Percentiles rank a stretch among this genome's conserved stretches.
These are phyloP conservation scores for Drosophila grimshawi DNA, from an alignment of 1,140 invertebrate genomes.

Conservation along the genomic window DNA sequence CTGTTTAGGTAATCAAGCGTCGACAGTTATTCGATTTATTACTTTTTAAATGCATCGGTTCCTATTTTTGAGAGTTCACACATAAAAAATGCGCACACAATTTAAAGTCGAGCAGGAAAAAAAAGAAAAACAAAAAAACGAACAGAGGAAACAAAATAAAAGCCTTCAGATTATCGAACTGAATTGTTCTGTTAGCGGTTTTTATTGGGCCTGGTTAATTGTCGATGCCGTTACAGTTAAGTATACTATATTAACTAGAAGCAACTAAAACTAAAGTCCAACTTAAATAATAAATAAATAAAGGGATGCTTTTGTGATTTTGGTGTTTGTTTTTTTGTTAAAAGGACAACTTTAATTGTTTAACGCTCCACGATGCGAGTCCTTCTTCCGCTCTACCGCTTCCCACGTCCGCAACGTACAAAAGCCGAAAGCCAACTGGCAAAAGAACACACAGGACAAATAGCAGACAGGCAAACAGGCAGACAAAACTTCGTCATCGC, in stretches of 20 bases:
- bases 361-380: neutral
- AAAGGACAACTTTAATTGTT: neutral
- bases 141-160: neutral
- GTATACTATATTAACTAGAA: neutral
- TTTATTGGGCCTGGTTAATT: constrained; percentile 26
- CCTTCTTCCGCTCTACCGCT: neutral
- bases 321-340: neutral
- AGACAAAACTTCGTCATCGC: constrained; percentile 28
- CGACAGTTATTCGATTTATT: neutral
- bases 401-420: constrained; percentile 60
- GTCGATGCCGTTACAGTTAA: neutral
- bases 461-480: constrained; percentile 38
- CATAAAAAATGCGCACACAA: constrained; percentile 56
- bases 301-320: neutral
- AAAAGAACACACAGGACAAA: neutral
- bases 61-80: constrained; percentile 13
- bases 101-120: constrained; percentile 15
- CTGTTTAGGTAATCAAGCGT: constrained; percentile 7
- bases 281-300: neutral
- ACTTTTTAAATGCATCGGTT: constrained; percentile 11
- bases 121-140: too few species aligned
- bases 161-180: constrained; percentile 76
- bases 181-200: constrained; percentile 23
- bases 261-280: too few species aligned
- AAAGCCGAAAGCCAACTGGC: constrained; percentile 76